Evolutionary conservation across 1,140 invertebrate genomes (phyloP), one percentile per base, ranked within the genome.

Genomic region (Panagrolaimus sp.): DNA sequence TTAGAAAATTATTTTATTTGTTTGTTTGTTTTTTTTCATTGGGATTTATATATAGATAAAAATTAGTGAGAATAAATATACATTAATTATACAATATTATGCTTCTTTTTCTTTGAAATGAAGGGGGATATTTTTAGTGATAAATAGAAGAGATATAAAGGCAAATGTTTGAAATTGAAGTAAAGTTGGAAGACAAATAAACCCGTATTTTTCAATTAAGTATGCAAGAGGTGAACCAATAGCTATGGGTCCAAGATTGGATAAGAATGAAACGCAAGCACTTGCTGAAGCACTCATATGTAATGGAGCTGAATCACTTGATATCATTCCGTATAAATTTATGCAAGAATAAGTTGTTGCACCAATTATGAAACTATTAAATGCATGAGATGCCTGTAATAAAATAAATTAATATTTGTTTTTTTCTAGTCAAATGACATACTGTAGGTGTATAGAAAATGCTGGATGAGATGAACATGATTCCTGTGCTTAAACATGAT

Each of bases 1-100:
- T 62, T 76, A 70, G 71, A 47, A 14, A 47, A 14, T 5, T n/a
- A 4, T 47, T n/a, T 4, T 47, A 47, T 2, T 47, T n/a, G n/a
- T n/a, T n/a, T n/a, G n/a, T n/a, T 47, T 14, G 42, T 43, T 63
- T 25, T 16, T 42, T 43, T 63, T 42, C n/a, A n/a, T 16, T 63
- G 42, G 27, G 1, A 38, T 11, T 27, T 31, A 38, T 31, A 31
- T 63, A 38, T 43, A 11, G 31, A 38, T 43, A n/a, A n/a, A 23
- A 42, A 42, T 42, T 42, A n/a, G 62, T 63, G 16, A 43, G n/a
- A n/a, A n/a, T n/a, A n/a, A n/a, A n/a, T 63, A 16, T 5, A 31
- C 16, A 63, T 42, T 27, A 63, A 63, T 23, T 63, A 23, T 0
- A 63, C n/a, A n/a, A n/a, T n/a, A n/a, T n/a, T n/a, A n/a, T n/a